Evolutionary conservation across 2,797 vertebrate species (phyloP), one percentile per base, ranked within the genome.

Genomic region (Tokudaia muenninki): DNA sequence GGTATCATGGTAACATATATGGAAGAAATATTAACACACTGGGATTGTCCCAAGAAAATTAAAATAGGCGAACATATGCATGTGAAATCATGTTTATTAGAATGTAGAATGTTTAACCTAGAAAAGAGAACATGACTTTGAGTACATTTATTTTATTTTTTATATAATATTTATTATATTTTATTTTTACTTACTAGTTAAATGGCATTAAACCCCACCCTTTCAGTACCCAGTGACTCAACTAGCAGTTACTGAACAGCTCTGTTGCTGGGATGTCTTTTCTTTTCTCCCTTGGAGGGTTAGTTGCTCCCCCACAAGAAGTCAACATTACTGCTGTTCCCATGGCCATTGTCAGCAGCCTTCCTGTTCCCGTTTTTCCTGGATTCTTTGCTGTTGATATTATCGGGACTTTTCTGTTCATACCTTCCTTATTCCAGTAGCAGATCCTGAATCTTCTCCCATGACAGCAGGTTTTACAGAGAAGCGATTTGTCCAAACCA

Each of bases 1-100:
- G 16, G 1, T 96, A 79, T 81, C 24, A 21, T 94, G 82, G 95
- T 95, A 92, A 86, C 31, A 74, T 81, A 13, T 94, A 65, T 97
- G 37, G 87, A 92, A 86, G 41, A 63, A 70, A 50, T 92, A 47
- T 90, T 96, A 55, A 80, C 75, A 84, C 44, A 81, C 41, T 92
- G 22, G 50, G 29, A 47, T 87, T 95, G 63, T 90, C 79, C 70
- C 67, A 24, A 37, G 6, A 34, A 91, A 87, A 34, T 47, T 75
- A 93, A 75, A 37, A 17, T 22, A 79, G 63, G 26, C 72, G 41
- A 92, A 65, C 37, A 95, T 6, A 83, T 8, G 78, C 67, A 80
- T 34, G 67, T 82, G 21, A 92, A 88, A 63, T 93, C 21, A 88
- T 89, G 89, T 57, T 91, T 93, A n/a, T 78, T 70, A 82, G 72